phyloP scores from a whole-genome alignment of 2,113 vertebrate species.

The Ciconia boyciana region DNA sequence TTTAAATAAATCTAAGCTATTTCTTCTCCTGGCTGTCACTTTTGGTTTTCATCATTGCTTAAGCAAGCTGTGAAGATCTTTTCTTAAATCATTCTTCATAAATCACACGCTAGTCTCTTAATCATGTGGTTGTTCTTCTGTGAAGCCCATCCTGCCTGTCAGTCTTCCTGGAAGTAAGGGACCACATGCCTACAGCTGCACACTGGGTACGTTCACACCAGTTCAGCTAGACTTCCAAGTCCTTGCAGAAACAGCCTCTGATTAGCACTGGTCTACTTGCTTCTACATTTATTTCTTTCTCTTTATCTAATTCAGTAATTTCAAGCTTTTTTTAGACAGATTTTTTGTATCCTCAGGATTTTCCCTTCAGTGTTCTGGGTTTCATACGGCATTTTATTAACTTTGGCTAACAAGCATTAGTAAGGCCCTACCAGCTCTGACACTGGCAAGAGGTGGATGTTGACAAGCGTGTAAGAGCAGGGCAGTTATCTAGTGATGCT shows the following conservation, averaged over 20 bases:
- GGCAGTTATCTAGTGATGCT: background rate
- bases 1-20: background rate
- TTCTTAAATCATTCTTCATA: conserved; percentile 18
- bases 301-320: background rate
- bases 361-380: background rate
- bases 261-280: background rate
- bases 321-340: background rate
- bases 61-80: conserved; percentile 8
- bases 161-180: background rate
- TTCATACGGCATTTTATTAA: background rate
- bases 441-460: background rate
- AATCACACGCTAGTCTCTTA: background rate
- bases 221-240: background rate
- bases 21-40: background rate
- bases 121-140: background rate
- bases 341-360: background rate
- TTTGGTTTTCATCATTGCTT: background rate
- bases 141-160: background rate
- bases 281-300: background rate
- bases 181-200: background rate
- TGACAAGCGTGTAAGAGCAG: background rate
- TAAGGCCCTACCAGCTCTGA: background rate
- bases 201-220: background rate
- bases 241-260: background rate
- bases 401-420: background rate